These are phyloP conservation scores for Macropus fuliginosus DNA, from an alignment of 2,797 vertebrate species.

Conservation along the genomic window DNA sequence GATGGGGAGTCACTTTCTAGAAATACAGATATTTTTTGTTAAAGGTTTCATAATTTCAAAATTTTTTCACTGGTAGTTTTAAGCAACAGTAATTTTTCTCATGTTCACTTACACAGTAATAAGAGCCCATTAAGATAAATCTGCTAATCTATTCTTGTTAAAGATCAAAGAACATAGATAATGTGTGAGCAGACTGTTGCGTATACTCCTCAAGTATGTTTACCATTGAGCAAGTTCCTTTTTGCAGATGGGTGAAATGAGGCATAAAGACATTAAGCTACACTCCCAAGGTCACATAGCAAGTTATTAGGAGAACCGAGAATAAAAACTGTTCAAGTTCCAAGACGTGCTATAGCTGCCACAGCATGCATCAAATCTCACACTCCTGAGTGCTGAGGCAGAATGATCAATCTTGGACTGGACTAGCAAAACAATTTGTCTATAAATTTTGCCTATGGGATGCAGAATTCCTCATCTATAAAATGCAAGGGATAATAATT, in stretches of 20 bases:
- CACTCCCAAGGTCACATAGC: slow-evolving; percentile 63
- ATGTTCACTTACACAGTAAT: not conserved
- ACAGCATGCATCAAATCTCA: not conserved
- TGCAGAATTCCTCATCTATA: not conserved
- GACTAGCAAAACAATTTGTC: not conserved
- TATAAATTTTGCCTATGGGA: not conserved
- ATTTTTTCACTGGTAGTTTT: slow-evolving; percentile 4
- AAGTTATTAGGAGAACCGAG: slow-evolving; percentile 56
- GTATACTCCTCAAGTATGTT: not conserved
- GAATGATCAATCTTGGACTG: slow-evolving; percentile 3
- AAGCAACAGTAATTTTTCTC: slow-evolving; percentile 16
- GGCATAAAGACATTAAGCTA: slow-evolving; percentile 45
- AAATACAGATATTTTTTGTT: not conserved
- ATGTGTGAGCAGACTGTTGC: not conserved
- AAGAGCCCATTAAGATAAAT: not conserved
- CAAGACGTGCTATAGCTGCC: slow-evolving; percentile 47
- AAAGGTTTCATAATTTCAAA: not conserved
- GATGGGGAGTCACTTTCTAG: not conserved
- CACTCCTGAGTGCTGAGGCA: slow-evolving; percentile 4
- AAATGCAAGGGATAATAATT: not conserved
- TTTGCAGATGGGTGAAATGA: slow-evolving; percentile 37
- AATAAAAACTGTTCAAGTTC: slow-evolving; percentile 50
- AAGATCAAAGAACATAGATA: not conserved
- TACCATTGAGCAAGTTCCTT: slow-evolving; percentile 23
- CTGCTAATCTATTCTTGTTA: slow-evolving; percentile 4